These are phyloP conservation scores for Mirounga angustirostris DNA, from an alignment of 2,113 vertebrate genomes.

Conservation along the genomic window DNA sequence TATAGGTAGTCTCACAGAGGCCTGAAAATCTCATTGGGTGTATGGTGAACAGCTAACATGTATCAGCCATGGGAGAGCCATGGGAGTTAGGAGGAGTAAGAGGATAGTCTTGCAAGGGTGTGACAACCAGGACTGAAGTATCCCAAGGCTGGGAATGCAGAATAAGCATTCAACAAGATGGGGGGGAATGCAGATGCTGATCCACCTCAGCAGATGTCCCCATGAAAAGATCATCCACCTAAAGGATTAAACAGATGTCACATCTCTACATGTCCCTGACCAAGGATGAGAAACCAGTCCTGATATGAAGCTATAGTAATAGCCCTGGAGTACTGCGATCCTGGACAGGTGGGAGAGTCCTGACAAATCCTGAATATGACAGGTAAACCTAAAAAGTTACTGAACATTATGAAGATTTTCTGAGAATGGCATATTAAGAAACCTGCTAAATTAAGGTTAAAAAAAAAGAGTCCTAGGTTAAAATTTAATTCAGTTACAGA, in stretches of 20 bases:
- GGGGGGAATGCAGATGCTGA: background rate
- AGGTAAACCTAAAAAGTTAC: background rate
- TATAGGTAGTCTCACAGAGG: background rate
- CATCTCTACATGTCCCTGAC: background rate
- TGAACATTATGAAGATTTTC: slow-evolving; percentile 15
- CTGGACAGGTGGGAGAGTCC: background rate
- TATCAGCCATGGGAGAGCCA: background rate
- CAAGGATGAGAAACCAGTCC: background rate
- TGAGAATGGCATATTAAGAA: background rate
- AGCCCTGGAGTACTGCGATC: background rate
- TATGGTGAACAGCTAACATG: background rate
- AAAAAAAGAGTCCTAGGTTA: background rate
- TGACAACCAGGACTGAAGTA: background rate
- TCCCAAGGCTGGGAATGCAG: background rate
- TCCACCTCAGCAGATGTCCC: background rate
- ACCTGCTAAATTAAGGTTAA: background rate
- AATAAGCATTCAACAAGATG: background rate
- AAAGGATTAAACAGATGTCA: background rate
- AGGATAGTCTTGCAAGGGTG: background rate
- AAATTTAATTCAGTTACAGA: background rate
- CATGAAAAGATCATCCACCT: background rate
- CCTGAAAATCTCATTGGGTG: background rate
- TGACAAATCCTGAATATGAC: background rate
- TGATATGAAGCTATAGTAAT: background rate
- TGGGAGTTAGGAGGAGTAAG: background rate